Conservation (phyloP, 2,888 invertebrate species). For the Tribolium freemani region DNA sequence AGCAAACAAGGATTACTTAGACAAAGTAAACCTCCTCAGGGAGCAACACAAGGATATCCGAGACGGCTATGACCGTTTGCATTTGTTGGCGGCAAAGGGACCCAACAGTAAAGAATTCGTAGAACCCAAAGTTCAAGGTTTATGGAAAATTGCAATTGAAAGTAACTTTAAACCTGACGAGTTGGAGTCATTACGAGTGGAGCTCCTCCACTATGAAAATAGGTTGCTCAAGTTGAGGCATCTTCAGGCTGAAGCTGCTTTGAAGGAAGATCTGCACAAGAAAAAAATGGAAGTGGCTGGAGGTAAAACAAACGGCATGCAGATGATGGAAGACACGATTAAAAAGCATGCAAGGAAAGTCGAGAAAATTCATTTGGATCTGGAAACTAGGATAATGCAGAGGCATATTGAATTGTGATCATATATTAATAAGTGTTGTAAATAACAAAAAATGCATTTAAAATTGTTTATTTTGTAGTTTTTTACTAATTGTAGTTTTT, state of each 20-base stretch:
- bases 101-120: slow-evolving; percentile 89
- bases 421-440: slow-evolving; percentile 9
- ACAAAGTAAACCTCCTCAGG: slow-evolving; percentile 79
- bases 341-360: slow-evolving; percentile 89
- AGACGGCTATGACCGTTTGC: slow-evolving; percentile 84
- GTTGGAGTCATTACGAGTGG: slow-evolving; percentile 86
- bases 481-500: no score
- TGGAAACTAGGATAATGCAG: slow-evolving; percentile 83
- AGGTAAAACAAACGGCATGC: slow-evolving; percentile 75
- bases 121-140: slow-evolving; percentile 90
- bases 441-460: neutral
- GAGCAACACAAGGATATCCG: slow-evolving; percentile 82
- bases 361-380: slow-evolving; percentile 85
- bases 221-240: slow-evolving; percentile 86
- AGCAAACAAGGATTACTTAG: slow-evolving; percentile 75
- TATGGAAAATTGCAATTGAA: slow-evolving; percentile 87
- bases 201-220: slow-evolving; percentile 89
- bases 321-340: slow-evolving; percentile 80
- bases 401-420: slow-evolving; percentile 82
- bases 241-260: slow-evolving; percentile 84
- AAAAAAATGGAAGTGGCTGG: slow-evolving; percentile 74
- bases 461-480: no score
- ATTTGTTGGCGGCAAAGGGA: slow-evolving; percentile 81
- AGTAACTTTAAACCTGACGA: slow-evolving; percentile 87
- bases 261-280: slow-evolving; percentile 77